phyloP scores from a whole-genome alignment of 1,140 invertebrate species.

The Drosophila nannoptera region DNA sequence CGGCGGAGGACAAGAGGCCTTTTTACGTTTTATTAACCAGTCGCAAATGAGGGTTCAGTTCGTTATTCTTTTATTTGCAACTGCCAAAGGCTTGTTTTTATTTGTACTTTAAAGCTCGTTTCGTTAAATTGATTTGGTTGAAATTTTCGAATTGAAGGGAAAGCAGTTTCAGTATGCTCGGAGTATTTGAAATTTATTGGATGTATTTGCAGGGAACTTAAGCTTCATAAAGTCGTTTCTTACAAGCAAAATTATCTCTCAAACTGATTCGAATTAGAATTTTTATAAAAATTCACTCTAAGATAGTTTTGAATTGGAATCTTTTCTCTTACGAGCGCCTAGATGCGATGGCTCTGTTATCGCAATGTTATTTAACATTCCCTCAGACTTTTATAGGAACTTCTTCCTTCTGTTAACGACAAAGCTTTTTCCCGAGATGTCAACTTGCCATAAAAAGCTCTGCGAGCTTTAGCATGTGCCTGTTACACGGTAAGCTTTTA shows the following conservation, averaged over 20 bases:
- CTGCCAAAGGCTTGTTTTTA: constrained; percentile 28
- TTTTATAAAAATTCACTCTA: too few species aligned
- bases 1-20: constrained; percentile 31
- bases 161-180: too few species aligned
- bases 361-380: too few species aligned
- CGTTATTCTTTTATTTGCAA: constrained; percentile 32
- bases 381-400: background rate
- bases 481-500: constrained; percentile 18
- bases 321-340: too few species aligned
- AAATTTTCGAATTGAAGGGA: background rate
- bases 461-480: background rate
- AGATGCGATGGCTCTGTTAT: too few species aligned
- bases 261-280: too few species aligned
- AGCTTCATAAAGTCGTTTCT: too few species aligned
- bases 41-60: constrained; percentile 36
- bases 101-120: constrained; percentile 20
- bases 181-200: background rate
- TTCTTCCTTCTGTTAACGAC: too few species aligned
- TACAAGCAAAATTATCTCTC: too few species aligned
- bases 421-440: background rate
- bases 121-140: constrained; percentile 10
- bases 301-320: too few species aligned
- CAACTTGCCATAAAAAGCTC: constrained; percentile 2
- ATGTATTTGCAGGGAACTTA: too few species aligned
- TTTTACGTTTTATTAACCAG: constrained; percentile 45